phyloP scores from a whole-genome alignment of 2,113 vertebrate species.

The Calonectris borealis region DNA sequence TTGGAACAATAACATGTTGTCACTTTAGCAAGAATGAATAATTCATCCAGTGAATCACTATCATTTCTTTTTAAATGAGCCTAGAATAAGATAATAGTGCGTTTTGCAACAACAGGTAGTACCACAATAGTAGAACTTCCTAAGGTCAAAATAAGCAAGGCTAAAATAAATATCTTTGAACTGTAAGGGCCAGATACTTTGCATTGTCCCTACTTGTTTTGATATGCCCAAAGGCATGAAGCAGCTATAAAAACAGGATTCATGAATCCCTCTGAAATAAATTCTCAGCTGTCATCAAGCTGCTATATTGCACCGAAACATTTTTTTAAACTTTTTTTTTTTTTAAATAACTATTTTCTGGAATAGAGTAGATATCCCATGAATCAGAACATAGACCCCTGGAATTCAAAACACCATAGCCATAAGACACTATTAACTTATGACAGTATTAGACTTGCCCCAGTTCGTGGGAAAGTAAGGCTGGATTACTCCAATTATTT shows the following conservation, averaged over 20 bases:
- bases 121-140: background rate
- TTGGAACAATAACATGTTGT: background rate
- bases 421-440: background rate
- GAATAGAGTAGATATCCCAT: background rate
- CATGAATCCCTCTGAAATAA: background rate
- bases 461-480: background rate
- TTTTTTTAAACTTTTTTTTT: background rate
- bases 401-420: background rate
- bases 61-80: background rate
- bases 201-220: background rate
- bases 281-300: background rate
- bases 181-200: background rate
- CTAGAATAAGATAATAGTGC: background rate
- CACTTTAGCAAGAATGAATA: slow-evolving; percentile 15
- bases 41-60: background rate
- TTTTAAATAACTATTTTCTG: background rate
- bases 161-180: slow-evolving; percentile 17
- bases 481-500: background rate
- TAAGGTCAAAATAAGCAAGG: background rate
- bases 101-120: background rate
- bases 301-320: background rate
- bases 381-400: background rate
- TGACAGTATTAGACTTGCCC: background rate
- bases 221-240: background rate
- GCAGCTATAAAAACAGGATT: background rate